Conservation (phyloP, 2,888 invertebrate species). For the Acronicta alni region DNA sequence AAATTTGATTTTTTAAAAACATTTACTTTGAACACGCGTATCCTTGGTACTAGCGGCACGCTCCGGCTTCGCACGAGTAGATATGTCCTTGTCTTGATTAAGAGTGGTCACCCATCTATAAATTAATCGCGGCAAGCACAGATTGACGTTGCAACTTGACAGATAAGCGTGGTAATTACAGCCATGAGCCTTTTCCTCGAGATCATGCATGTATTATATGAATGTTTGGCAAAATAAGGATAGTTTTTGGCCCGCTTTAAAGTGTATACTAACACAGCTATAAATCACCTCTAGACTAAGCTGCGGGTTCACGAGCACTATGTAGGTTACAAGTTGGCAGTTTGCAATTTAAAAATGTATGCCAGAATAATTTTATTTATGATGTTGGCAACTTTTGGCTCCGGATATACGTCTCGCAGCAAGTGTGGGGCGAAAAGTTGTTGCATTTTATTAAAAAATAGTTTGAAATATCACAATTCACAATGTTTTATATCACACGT, state of each 20-base stretch:
- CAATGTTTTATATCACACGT: not conserved
- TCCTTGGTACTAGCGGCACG: too few relatives aligned
- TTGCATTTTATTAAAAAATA: not conserved
- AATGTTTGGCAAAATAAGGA: too few relatives aligned
- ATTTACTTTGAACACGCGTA: slow-evolving; percentile 17
- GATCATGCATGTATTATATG: too few relatives aligned
- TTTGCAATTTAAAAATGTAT: slow-evolving; percentile 20
- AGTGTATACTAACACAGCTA: not conserved
- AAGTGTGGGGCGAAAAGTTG: not conserved
- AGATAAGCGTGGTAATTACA: too few relatives aligned
- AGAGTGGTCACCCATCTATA: too few relatives aligned
- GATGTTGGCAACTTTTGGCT: slow-evolving; percentile 23
- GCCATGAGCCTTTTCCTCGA: too few relatives aligned
- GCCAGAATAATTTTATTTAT: slow-evolving; percentile 14
- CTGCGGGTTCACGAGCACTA: slow-evolving; percentile 9
- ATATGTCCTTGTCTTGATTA: too few relatives aligned
- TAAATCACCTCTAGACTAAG: not conserved
- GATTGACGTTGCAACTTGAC: too few relatives aligned
- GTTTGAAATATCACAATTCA: too few relatives aligned
- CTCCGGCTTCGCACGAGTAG: too few relatives aligned
- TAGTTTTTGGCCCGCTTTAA: too few relatives aligned
- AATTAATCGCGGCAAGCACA: too few relatives aligned
- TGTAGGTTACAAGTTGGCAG: slow-evolving; percentile 44
- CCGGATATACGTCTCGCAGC: slow-evolving; percentile 7
- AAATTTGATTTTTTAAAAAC: not conserved